Conservation (phyloP, 2,888 invertebrate species). For the Morpho helenor region DNA sequence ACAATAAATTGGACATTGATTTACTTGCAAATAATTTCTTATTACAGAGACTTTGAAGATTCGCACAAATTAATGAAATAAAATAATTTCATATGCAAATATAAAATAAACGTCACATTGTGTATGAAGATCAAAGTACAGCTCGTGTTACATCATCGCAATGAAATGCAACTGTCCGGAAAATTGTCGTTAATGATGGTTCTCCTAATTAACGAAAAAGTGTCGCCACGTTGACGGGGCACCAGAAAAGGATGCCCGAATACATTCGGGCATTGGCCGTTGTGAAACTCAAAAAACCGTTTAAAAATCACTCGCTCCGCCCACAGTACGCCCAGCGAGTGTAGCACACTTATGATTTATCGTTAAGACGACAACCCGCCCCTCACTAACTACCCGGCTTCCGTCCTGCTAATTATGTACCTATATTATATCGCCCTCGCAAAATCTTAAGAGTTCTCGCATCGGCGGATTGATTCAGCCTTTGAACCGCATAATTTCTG, state of each 20-base stretch:
- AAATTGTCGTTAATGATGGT: constrained; percentile 67
- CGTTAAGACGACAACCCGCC: constrained; percentile 72
- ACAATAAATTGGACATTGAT: constrained; percentile 1
- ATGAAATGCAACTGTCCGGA: constrained; percentile 46
- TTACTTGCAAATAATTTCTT: neutral
- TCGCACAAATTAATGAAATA: neutral
- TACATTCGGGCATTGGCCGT: constrained; percentile 68
- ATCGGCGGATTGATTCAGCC: constrained; percentile 34
- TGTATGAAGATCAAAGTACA: neutral
- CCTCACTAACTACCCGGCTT: constrained; percentile 70
- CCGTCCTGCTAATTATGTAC: constrained; percentile 70
- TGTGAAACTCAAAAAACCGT: constrained; percentile 73
- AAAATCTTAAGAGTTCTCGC: constrained; percentile 59
- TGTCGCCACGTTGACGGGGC: constrained; percentile 59
- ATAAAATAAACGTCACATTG: neutral
- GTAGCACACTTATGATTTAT: constrained; percentile 77
- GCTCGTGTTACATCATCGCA: constrained; percentile 1
- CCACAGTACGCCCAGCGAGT: constrained; percentile 68
- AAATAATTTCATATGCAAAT: neutral
- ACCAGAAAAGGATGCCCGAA: constrained; percentile 70
- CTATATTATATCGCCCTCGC: constrained; percentile 47
- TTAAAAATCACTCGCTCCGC: constrained; percentile 76
- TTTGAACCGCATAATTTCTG: constrained; percentile 14
- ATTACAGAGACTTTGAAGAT: neutral
- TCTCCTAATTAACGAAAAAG: constrained; percentile 74